These are phyloP conservation scores for Lochmaea crataegi DNA, from an alignment of 2,888 invertebrate species.

Conservation along the genomic window DNA sequence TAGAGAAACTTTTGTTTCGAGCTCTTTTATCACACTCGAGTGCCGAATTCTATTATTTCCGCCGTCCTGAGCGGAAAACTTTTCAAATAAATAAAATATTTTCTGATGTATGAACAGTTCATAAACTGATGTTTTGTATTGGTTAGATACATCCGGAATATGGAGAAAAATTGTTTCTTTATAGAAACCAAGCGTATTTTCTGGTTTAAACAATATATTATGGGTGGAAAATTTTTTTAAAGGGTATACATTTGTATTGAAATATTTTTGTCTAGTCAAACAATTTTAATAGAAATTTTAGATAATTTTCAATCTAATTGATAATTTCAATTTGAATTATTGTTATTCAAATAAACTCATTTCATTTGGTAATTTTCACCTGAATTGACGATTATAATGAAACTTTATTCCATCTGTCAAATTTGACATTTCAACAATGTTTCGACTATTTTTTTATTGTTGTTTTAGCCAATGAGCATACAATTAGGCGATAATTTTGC, in stretches of 20 bases:
- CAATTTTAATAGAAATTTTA: too few relatives aligned
- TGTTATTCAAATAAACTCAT: too few relatives aligned
- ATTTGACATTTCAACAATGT: too few relatives aligned
- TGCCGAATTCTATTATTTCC: conserved; percentile 41
- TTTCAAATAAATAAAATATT: conserved; percentile 42
- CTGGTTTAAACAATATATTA: not conserved
- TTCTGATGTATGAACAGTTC: conserved; percentile 41
- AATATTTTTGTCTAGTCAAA: too few relatives aligned
- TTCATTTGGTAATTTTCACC: too few relatives aligned
- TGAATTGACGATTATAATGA: too few relatives aligned
- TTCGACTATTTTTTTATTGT: too few relatives aligned
- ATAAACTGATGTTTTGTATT: conserved; percentile 25
- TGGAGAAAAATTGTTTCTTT: not conserved
- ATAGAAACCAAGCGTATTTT: not conserved
- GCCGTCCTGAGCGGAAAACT: conserved; percentile 37
- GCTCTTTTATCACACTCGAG: conserved; percentile 36
- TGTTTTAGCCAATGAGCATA: too few relatives aligned
- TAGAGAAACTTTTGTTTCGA: conserved; percentile 39
- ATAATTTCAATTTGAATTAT: too few relatives aligned
- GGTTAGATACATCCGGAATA: not conserved
- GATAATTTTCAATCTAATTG: too few relatives aligned
- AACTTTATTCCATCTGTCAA: too few relatives aligned
- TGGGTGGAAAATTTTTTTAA: not conserved
- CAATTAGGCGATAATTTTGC: too few relatives aligned
- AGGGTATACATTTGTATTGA: not conserved